Evolutionary conservation across 2,888 invertebrate species (phyloP).

Genomic region (Eupithecia inturbata): DNA sequence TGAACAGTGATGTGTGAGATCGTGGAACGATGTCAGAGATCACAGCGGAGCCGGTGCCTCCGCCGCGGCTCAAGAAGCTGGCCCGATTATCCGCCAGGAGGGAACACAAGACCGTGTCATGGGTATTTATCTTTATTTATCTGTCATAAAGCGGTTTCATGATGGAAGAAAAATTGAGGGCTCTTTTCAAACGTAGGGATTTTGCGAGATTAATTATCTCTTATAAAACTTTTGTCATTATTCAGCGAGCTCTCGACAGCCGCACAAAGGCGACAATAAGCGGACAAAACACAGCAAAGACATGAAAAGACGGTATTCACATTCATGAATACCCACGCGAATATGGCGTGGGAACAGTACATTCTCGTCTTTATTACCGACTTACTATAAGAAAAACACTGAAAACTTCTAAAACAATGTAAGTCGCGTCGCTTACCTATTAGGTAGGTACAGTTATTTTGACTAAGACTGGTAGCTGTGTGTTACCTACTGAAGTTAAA

Average conservation of each 20-base stretch:
- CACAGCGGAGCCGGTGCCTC: slow-evolving; percentile 68
- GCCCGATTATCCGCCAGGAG: slow-evolving; percentile 70
- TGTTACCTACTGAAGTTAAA: not conserved
- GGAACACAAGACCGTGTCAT: slow-evolving; percentile 72
- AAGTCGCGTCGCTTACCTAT: slow-evolving; percentile 51
- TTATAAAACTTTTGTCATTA: slow-evolving; percentile 58
- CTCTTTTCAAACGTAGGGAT: slow-evolving; percentile 35
- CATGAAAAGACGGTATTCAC: slow-evolving; percentile 51
- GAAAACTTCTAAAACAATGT: slow-evolving; percentile 62
- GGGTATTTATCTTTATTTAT: slow-evolving; percentile 59
- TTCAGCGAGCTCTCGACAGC: slow-evolving; percentile 57
- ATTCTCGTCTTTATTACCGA: slow-evolving; percentile 57
- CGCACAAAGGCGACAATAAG: slow-evolving; percentile 61
- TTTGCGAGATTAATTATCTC: slow-evolving; percentile 52
- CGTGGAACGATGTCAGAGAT: slow-evolving; percentile 55
- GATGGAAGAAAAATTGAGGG: slow-evolving; percentile 26
- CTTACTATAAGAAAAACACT: slow-evolving; percentile 57
- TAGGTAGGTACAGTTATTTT: not conserved
- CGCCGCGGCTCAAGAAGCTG: slow-evolving; percentile 76
- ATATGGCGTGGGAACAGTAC: slow-evolving; percentile 72
- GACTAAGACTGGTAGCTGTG: not conserved
- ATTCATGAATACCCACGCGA: slow-evolving; percentile 57
- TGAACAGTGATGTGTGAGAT: slow-evolving; percentile 25
- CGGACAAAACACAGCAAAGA: slow-evolving; percentile 65
- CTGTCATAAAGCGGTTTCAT: slow-evolving; percentile 22